Evolutionary conservation across 2,113 vertebrate genomes (phyloP), one percentile per base, ranked within the genome.

Genomic region (Ammodytes marinus): DNA sequence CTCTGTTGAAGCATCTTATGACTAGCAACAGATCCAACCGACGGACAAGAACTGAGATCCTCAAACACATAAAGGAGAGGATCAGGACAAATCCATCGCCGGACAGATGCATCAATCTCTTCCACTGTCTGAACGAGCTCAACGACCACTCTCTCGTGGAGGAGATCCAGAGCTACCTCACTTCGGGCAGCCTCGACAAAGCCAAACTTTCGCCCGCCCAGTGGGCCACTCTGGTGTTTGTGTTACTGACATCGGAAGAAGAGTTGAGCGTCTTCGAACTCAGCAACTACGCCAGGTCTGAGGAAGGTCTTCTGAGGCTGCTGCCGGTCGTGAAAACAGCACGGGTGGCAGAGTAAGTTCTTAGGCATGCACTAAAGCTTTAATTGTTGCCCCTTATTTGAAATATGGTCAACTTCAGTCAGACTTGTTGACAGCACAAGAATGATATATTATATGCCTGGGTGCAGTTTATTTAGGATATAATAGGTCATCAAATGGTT

Each of bases 101-200:
- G 0, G 91, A 94, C 40, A 78, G 86, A 27, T 89, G 88, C 50
- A 78, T 94, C 46, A 94, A 93, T 61, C 86, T 94, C 46, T 91
- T 94, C 15, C 90, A 94, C 81, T 93, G 93, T 52, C 83, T 94
- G 45, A 91, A 91, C 1, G 93, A 94, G 71, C 64, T 94, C 19
- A 81, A 91, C 1, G 93, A 94, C 66, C 61, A 77, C 58, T 89
- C 91, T 6, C 89, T 94, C 0, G 80, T 91, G 61, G 12, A 90
- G 63, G 91, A 94, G 84, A 90, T 94, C 42, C 87, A 93, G 80
- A 70, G 59, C 63, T 90, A 40, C 69, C 68, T 93, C 19, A 49
- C 11, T 6, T 75, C 66, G 0, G 91, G 85, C 0, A 68, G 59
- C 12, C 79, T 90, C 0, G 64, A 73, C 39, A 57, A 50, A 42